phyloP scores from a whole-genome alignment of 2,888 invertebrate genomes.

The Chloroclysta siterata region DNA sequence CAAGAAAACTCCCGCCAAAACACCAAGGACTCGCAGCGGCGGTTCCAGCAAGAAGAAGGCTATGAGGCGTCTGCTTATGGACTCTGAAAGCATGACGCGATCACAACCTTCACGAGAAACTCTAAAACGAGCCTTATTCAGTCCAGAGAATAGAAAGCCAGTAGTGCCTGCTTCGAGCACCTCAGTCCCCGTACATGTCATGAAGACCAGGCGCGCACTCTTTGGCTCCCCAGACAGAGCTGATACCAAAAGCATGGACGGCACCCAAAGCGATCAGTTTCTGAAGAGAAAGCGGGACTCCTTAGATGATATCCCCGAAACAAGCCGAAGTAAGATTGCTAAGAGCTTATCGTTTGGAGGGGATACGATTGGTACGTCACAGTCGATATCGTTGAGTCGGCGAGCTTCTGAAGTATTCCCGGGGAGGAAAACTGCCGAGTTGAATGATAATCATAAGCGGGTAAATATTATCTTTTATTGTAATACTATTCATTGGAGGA shows the following conservation, averaged over 20 bases:
- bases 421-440: conserved; percentile 69
- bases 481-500: neutral
- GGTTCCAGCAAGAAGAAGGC: conserved; percentile 87
- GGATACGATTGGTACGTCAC: conserved; percentile 59
- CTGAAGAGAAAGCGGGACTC: conserved; percentile 80
- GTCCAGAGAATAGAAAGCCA: conserved; percentile 84
- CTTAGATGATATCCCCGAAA: conserved; percentile 62
- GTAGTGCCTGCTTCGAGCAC: conserved; percentile 61
- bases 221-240: conserved; percentile 85
- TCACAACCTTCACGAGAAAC: conserved; percentile 82
- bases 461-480: conserved; percentile 46
- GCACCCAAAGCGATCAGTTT: conserved; percentile 62
- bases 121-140: conserved; percentile 89
- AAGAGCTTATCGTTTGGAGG: conserved; percentile 86
- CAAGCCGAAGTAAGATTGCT: conserved; percentile 75
- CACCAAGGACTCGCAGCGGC: conserved; percentile 83
- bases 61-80: conserved; percentile 75
- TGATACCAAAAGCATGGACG: conserved; percentile 73
- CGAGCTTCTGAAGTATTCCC: conserved; percentile 70
- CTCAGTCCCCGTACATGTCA: conserved; percentile 74
- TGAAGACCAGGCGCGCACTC: conserved; percentile 87
- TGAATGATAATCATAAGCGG: conserved; percentile 87
- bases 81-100: conserved; percentile 64
- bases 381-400: conserved; percentile 59
- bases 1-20: conserved; percentile 84